Conservation (phyloP, 2,888 invertebrate species). For the Mythimna impura region DNA sequence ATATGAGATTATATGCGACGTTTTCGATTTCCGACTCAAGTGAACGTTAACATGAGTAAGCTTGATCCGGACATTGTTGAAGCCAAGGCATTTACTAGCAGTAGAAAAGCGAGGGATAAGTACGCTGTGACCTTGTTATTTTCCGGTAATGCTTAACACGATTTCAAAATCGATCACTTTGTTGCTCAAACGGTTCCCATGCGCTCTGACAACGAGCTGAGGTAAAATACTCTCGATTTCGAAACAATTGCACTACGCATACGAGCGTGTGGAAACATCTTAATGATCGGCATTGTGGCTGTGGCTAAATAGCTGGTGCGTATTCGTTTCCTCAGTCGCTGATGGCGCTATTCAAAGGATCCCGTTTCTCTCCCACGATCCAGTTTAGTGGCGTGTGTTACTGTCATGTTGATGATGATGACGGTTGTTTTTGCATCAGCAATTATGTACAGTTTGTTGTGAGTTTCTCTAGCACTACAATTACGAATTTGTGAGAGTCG, state of each 20-base stretch:
- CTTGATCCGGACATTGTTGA: slow-evolving; percentile 17
- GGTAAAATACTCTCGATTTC: slow-evolving; percentile 86
- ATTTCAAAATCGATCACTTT: slow-evolving; percentile 64
- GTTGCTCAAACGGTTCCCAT: slow-evolving; percentile 67
- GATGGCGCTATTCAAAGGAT: slow-evolving; percentile 82
- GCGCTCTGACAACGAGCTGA: slow-evolving; percentile 57
- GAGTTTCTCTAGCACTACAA: slow-evolving; percentile 86
- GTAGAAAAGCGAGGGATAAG: slow-evolving; percentile 27
- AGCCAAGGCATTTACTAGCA: slow-evolving; percentile 27
- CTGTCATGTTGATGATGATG: slow-evolving; percentile 85
- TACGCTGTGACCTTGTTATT: slow-evolving; percentile 51
- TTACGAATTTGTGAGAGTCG: slow-evolving; percentile 87
- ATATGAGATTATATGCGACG: slow-evolving; percentile 5
- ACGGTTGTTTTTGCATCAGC: slow-evolving; percentile 87
- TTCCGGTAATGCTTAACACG: slow-evolving; percentile 50
- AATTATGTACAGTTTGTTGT: slow-evolving; percentile 87
- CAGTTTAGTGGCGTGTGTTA: slow-evolving; percentile 86
- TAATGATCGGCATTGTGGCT: slow-evolving; percentile 83
- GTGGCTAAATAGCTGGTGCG: slow-evolving; percentile 78
- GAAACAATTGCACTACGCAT: slow-evolving; percentile 86
- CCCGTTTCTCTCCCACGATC: slow-evolving; percentile 90
- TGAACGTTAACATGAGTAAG: slow-evolving; percentile 16
- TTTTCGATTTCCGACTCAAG: slow-evolving; percentile 20
- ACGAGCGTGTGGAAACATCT: slow-evolving; percentile 84
- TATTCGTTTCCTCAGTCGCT: slow-evolving; percentile 83